Evolutionary conservation across 2,113 vertebrate genomes (phyloP), one percentile per base, ranked within the genome.

Genomic region (Seriola quinqueradiata): DNA sequence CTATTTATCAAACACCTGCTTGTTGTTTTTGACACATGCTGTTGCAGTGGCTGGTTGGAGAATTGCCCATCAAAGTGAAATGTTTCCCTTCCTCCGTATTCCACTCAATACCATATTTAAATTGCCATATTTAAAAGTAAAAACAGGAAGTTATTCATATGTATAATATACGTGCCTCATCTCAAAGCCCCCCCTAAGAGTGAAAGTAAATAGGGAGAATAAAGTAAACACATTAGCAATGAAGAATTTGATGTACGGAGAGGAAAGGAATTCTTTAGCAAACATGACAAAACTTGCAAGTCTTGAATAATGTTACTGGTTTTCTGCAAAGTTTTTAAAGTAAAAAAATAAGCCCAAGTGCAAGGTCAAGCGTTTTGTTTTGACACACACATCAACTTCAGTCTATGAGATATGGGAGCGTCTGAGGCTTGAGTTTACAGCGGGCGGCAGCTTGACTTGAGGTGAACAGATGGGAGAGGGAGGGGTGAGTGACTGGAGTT

Each of bases 401-500:
- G 42, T 19, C 13, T 59, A 34, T 69, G 71, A 71, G 63, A 74
- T 71, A 68, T 55, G 40, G 42, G 70, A 74, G 59, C 70, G 40
- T 38, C 69, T 57, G 12, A 60, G n/a, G 19, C 58, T 60, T 78
- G 21, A 73, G 73, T 70, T 73, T 72, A 38, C 14, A 73, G 58
- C 3, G 1, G 40, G 48, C 75, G 70, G 59, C 40, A 50, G 65
- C 55, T 57, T 5, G 32, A 68, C 38, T 68, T 38, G 57, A 48
- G 70, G 59, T 76, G 48, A 75, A 73, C 52, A 80, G 76, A 84
- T 82, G 81, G 80, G 42, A 34, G 38, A 17, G 44, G 36, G 12
- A 68, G 10, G 9, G 14, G 65, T 48, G 67, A 25, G 21, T 50
- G 48, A 63, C 19, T 64, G 25, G 19, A 75, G 52, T 52, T 16